Base-by-base conservation (phyloP, 2,888 invertebrate species). In the Lomographa bimaculata region DNA sequence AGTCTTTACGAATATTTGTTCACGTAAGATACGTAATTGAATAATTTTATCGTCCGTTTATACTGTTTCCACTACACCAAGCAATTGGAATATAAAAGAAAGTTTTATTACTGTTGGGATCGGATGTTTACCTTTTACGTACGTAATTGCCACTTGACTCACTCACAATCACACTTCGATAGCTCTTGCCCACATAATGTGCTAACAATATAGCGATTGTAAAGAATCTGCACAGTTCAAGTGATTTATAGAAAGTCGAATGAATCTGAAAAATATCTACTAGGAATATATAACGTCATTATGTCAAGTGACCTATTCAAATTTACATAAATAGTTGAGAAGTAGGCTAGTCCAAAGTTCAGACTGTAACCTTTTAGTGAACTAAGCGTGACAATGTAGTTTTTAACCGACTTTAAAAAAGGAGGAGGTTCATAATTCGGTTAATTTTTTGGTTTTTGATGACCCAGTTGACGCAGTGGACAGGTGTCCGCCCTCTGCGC, bases 31-130 rank as follows among this genome's bases (percentile, higher is more conserved):
- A n/a, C n/a, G n/a, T n/a, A n/a, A n/a, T n/a, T n/a, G n/a, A n/a
- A n/a, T n/a, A n/a, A n/a, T n/a, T n/a, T n/a, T n/a, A n/a, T n/a
- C n/a, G n/a, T n/a, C n/a, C n/a, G n/a, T n/a, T n/a, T n/a, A 5
- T 8, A 5, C 23, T 19, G 18, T 23, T 10, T 23, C 7, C 18
- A 17, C 26, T 14, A 26, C 29, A 26, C 7, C 3, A 20, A 11
- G 29, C 10, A 10, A 23, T 21, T 17, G 16, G 17, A 26, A 41
- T 51, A 50, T 50, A 54, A 62, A 60, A 50, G 61, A 65, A 66
- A 68, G 60, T 63, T 58, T 57, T 55, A 52, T 50, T 36, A 43
- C 27, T 40, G 52, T 49, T 40, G 34, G 37, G 50, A 46, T 62
- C 46, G 43, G 47, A 57, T 60, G 55, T 61, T 60, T 57, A 48